These are phyloP conservation scores for Galeopsomyia nigrocyanea DNA, from an alignment of 2,888 invertebrate species.

Conservation along the genomic window DNA sequence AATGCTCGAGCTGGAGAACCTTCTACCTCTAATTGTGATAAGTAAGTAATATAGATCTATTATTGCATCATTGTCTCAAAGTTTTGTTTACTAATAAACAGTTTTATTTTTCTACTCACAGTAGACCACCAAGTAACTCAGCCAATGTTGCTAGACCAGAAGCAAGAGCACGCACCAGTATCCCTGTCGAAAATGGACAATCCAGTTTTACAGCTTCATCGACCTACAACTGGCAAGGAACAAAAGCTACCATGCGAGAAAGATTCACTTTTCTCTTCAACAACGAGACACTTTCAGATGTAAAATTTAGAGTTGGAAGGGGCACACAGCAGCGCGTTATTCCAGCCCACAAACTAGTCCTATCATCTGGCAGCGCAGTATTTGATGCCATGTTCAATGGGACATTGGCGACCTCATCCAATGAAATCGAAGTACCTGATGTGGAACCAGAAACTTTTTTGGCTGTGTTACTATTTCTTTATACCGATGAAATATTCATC, in stretches of 20 bases:
- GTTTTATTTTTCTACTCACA: constrained; percentile 43
- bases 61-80: background rate
- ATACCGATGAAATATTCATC: constrained; percentile 87
- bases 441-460: constrained; percentile 87
- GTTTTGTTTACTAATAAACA: background rate
- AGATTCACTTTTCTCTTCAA: constrained; percentile 79
- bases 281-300: constrained; percentile 78
- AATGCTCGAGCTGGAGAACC: constrained; percentile 53
- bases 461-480: constrained; percentile 80
- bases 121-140: constrained; percentile 61
- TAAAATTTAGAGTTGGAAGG: constrained; percentile 84
- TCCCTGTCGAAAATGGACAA: constrained; percentile 53
- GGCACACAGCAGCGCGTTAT: constrained; percentile 78
- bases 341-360: constrained; percentile 84
- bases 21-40: constrained; percentile 55
- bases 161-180: constrained; percentile 54
- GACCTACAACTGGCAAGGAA: constrained; percentile 80
- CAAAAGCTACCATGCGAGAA: constrained; percentile 82
- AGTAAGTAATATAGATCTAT: constrained; percentile 49
- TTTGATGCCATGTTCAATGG: constrained; percentile 92
- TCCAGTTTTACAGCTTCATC: constrained; percentile 48
- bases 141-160: constrained; percentile 57
- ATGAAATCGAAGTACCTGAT: constrained; percentile 85
- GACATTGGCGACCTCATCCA: constrained; percentile 76
- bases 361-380: constrained; percentile 86